Evolutionary conservation across 1,140 invertebrate genomes (phyloP), one percentile per base, ranked within the genome.

Genomic region (Chionoecetes opilio): DNA sequence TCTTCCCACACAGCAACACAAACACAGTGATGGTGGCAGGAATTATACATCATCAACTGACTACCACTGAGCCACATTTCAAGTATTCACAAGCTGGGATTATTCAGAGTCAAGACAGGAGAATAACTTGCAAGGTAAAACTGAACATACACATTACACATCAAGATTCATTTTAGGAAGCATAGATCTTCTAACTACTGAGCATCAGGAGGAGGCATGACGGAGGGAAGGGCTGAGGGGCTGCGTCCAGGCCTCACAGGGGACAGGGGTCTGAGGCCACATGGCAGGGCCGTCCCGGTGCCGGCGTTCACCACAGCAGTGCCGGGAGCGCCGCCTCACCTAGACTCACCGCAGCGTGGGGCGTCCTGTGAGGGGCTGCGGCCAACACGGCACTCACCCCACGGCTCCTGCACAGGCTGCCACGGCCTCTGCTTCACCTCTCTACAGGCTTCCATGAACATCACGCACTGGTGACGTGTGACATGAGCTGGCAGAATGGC

Each of bases 211-310:
- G 26, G 46, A 53, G 46, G 11, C 46, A 53, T 53, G 11, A 53
- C 11, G 21, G 46, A 53, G n/a, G n/a, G n/a, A n/a, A n/a, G 26
- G 63, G 63, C 63, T 75, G 63, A 26, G 21, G 2, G 63, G 63
- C 21, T n/a, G n/a, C n/a, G n/a, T 75, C n/a, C 8, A 8, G 11
- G 3, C 63, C 21, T 75, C 21, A 75, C 21, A 0, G 8, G 63
- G 63, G 63, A 75, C n/a, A n/a, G 63, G 63, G 8, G 63, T 75
- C 46, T 75, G 63, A 75, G 53, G 63, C 63, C 63, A 75, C 63
- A 75, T 6, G n/a, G 63, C 63, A 75, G 63, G 63, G 21, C 26
- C n/a, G 63, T 75, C 63, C n/a, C n/a, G 21, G n/a, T 75, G 26
- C 63, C 63, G 21, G 21, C n/a, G 8, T 53, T 26, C 63, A 75